These are phyloP conservation scores for Microctenopoma stevenorrisi DNA, from an alignment of 2,797 vertebrate genomes.

Conservation along the genomic window DNA sequence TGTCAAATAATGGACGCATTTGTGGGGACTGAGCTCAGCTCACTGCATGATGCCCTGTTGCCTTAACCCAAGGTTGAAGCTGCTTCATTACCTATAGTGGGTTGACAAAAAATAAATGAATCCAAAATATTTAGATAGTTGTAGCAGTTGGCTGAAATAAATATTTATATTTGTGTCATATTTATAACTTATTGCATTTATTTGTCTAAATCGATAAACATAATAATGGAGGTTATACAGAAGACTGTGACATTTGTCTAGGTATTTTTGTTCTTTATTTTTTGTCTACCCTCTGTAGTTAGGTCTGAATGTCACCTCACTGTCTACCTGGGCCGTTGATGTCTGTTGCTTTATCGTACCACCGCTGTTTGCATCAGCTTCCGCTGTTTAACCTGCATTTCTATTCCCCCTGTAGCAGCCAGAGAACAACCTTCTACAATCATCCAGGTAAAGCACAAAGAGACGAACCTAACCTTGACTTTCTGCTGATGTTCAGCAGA, in stretches of 20 bases:
- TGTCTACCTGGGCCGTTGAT: conserved; percentile 30
- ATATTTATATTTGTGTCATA: too few relatives aligned
- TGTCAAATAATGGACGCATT: conserved; percentile 24
- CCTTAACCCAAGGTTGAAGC: conserved; percentile 41
- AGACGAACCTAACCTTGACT: conserved; percentile 8
- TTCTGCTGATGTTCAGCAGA: conserved; percentile 35
- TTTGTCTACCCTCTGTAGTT: conserved; percentile 42
- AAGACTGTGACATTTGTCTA: not conserved
- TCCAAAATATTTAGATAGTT: too few relatives aligned
- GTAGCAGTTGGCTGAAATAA: too few relatives aligned
- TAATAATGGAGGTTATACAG: not conserved
- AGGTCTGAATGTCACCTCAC: conserved; percentile 37
- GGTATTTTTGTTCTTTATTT: conserved; percentile 29
- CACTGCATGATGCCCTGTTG: conserved; percentile 63
- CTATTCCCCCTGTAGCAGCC: conserved; percentile 81
- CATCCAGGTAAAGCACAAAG: conserved; percentile 79
- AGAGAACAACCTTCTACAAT: conserved; percentile 65
- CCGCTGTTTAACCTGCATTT: conserved; percentile 75
- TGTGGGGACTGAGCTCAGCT: conserved; percentile 46
- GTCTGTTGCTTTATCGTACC: conserved; percentile 18
- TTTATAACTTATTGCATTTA: too few relatives aligned
- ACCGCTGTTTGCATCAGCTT: conserved; percentile 15
- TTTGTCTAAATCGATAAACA: too few relatives aligned
- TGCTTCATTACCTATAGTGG: conserved; percentile 50
- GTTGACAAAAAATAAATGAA: conserved; percentile 29